Base-by-base conservation (phyloP, 2,888 invertebrate species). In the Nemurella pictetii region DNA sequence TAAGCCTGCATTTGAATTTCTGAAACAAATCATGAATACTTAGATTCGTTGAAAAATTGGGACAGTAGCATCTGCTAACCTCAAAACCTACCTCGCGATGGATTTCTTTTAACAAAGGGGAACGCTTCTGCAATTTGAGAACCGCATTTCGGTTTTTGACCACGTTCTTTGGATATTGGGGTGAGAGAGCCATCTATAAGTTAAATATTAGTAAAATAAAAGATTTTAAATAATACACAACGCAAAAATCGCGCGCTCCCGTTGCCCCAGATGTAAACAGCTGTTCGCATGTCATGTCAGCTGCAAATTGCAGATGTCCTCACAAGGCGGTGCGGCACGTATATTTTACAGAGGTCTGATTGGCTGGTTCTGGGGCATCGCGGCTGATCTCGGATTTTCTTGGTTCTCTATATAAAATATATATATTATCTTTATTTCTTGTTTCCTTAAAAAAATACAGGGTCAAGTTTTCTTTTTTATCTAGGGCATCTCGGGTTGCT, bases 71-170 rank as follows among this genome's bases (percentile, higher is more conserved):
- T 9, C 7, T 75, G 28, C 3, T 28, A 27, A 75, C 28, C 75
- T 30, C n/a, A 80, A 28, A 81, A n/a, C 29, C 29, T 89, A 90
- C 91, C 90, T 91, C 88, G 88, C 91, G 88, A 12, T 91, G 86
- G 55, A 90, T 87, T 85, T 90, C 90, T 85, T 89, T 89, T 35
- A 91, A 87, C 86, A 89, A 90, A 0, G 90, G 90, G 0, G 90
- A 90, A 12, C 89, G 90, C 73, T 89, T 87, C 87, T 88, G 89
- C 0, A 85, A 30, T 85, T 84, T 86, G 1, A 36, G 26, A 0
- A 75, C 83, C 27, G 85, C 85, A 35, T 80, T 86, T 78, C 85
- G 25, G 30, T 84, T 80, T 28, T 77, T 84, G 12, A 82, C 9
- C 25, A 82, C 28, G n/a, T 55, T 82, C 3, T 29, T 80, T 25